Conservation (phyloP, 2,888 invertebrate genomes). For the Heliconius sara region DNA sequence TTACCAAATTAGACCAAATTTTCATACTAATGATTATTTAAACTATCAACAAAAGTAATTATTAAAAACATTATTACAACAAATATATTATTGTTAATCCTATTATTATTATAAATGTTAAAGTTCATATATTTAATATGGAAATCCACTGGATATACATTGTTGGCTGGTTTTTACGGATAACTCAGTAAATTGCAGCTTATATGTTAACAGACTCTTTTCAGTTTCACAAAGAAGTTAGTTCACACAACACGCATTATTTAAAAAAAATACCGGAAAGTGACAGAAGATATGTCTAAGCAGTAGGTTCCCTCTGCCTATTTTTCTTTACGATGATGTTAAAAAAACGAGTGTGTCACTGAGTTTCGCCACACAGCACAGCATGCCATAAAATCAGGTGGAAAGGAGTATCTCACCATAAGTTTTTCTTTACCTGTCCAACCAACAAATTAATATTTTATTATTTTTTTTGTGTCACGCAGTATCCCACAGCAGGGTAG, state of each 20-base stretch:
- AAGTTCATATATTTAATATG: neutral
- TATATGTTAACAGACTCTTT: neutral
- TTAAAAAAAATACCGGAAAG: too few species aligned
- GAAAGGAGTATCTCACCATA: too few species aligned
- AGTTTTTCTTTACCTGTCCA: too few species aligned
- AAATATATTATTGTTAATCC: neutral
- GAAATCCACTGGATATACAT: neutral
- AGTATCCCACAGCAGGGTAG: too few species aligned
- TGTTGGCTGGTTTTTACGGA: neutral
- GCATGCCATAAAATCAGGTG: accelerated
- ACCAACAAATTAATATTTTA: too few species aligned
- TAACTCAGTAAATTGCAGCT: neutral
- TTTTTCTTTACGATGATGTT: too few species aligned
- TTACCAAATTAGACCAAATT: neutral
- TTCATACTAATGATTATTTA: neutral
- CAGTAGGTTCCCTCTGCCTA: too few species aligned
- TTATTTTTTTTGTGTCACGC: too few species aligned
- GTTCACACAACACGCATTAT: neutral
- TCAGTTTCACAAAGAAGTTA: neutral
- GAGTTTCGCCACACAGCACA: too few species aligned
- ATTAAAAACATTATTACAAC: neutral
- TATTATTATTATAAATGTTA: neutral
- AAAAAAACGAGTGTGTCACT: too few species aligned
- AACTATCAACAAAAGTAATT: neutral
- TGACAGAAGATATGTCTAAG: too few species aligned